Percentiles rank a stretch among this genome's conserved stretches.
phyloP scores from a whole-genome alignment of 1,140 invertebrate species.

The Episyrphus balteatus region DNA sequence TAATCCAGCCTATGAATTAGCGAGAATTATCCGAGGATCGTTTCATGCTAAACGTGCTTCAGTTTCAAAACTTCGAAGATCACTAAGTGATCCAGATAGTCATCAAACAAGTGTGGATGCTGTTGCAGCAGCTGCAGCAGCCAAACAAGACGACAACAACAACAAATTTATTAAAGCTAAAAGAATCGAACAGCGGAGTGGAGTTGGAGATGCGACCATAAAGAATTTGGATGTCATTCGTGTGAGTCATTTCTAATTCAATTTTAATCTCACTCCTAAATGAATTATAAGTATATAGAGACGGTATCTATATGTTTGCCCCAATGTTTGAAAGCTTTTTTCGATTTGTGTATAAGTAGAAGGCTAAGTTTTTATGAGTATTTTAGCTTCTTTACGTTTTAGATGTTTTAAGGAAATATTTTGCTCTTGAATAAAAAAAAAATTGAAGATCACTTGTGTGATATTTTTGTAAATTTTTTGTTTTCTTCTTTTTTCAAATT shows the following conservation, averaged over 20 bases:
- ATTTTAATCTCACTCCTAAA: background rate
- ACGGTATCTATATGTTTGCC: no score
- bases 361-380: no score
- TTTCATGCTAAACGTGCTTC: conserved; percentile 31
- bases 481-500: no score
- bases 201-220: background rate
- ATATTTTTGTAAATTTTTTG: no score
- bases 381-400: no score
- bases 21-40: conserved; percentile 24
- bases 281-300: no score
- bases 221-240: conserved; percentile 12
- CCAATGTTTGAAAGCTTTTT: no score
- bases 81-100: conserved; percentile 30
- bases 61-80: conserved; percentile 23
- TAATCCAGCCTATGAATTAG: conserved; percentile 25
- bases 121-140: background rate
- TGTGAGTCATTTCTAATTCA: conserved; percentile 30
- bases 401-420: no score
- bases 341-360: no score
- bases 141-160: background rate
- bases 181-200: background rate
- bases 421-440: no score
- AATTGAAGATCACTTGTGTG: no score
- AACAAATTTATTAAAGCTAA: background rate
- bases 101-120: conserved; percentile 10